Evolutionary conservation across 2,797 vertebrate species (phyloP).

Genomic region (Kryptopterus vitreolus): DNA sequence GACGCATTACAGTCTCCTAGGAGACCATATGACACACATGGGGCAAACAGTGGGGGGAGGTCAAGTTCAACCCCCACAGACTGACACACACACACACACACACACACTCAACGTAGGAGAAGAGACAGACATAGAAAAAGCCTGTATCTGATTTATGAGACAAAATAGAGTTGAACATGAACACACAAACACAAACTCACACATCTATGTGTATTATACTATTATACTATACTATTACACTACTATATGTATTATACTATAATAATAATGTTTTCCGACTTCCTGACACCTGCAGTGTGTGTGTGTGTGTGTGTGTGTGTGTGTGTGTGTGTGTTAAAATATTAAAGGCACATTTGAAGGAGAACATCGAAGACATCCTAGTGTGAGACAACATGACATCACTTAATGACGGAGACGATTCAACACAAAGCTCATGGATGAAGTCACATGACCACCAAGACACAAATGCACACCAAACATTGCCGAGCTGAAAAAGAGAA

Average conservation of each 20-base stretch:
- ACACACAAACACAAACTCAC: neutral
- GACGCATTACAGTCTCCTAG: constrained; percentile 73
- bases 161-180: too few relatives aligned
- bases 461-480: neutral
- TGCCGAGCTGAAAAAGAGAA: neutral
- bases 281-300: neutral
- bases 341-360: too few relatives aligned
- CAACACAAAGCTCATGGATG: neutral
- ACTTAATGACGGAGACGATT: too few relatives aligned
- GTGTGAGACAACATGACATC: too few relatives aligned
- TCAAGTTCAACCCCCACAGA: constrained; percentile 68
- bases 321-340: too few relatives aligned
- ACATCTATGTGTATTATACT: too few relatives aligned
- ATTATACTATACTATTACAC: too few relatives aligned
- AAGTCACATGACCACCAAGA: neutral
- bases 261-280: neutral
- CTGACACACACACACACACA: constrained; percentile 5
- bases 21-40: constrained; percentile 71
- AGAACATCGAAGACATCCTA: too few relatives aligned
- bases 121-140: too few relatives aligned
- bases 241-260: too few relatives aligned
- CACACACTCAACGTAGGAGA: too few relatives aligned
- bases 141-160: too few relatives aligned
- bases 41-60: constrained; percentile 54
- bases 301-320: neutral